Conservation (phyloP, 2,888 invertebrate genomes). For the Cloeon dipterum region DNA sequence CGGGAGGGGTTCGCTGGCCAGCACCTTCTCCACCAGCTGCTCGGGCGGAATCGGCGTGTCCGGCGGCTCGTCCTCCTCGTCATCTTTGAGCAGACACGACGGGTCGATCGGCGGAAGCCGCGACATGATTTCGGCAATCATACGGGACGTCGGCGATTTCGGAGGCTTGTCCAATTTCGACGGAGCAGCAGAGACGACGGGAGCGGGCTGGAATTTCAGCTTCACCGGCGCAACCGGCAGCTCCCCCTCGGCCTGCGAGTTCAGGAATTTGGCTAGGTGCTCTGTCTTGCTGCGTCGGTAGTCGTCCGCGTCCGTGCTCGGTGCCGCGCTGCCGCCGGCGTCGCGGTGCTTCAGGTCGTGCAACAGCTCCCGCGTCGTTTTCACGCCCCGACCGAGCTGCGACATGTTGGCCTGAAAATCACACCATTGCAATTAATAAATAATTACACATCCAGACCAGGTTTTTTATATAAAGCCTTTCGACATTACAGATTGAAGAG, state of each 20-base stretch:
- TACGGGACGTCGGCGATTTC: conserved; percentile 7
- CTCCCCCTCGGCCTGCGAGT: conserved; percentile 11
- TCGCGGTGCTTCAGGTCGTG: conserved; percentile 41
- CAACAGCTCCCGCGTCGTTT: conserved; percentile 59
- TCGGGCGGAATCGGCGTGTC: too few relatives aligned
- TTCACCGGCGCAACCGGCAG: conserved; percentile 3
- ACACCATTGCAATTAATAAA: too few relatives aligned
- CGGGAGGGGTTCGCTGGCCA: conserved; percentile 11
- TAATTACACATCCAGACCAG: too few relatives aligned
- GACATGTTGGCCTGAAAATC: conserved; percentile 31
- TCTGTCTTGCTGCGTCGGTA: conserved; percentile 18
- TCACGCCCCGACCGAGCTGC: conserved; percentile 33
- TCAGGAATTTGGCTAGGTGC: conserved; percentile 18
- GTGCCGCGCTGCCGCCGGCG: conserved; percentile 24
- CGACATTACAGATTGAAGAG: too few relatives aligned
- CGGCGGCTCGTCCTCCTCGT: conserved; percentile 8
- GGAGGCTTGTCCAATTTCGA: too few relatives aligned
- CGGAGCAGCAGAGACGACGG: conserved; percentile 9
- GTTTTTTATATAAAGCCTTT: too few relatives aligned
- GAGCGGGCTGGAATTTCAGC: conserved; percentile 1
- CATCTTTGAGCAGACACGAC: conserved; percentile 26
- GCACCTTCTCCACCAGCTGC: conserved; percentile 22
- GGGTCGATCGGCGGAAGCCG: conserved; percentile 40
- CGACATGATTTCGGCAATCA: conserved; percentile 33
- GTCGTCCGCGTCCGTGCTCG: conserved; percentile 13